phyloP scores from a whole-genome alignment of 2,888 invertebrate genomes.

The Trisateles emortualis region DNA sequence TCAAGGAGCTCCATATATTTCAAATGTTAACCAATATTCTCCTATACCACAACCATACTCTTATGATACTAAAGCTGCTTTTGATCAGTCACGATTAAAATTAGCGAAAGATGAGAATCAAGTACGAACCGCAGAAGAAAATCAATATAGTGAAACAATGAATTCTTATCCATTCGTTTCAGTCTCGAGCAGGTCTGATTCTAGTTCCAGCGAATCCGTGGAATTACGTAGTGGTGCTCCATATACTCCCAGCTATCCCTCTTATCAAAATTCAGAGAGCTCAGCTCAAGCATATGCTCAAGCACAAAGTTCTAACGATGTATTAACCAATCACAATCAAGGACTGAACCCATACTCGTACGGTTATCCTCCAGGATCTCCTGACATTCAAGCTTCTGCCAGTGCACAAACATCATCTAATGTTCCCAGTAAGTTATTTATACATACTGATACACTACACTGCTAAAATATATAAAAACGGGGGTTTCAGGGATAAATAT shows the following conservation, averaged over 20 bases:
- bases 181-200: neutral
- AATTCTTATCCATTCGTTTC: constrained; percentile 7
- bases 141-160: constrained; percentile 7
- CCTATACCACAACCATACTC: neutral
- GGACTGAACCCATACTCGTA: constrained; percentile 12
- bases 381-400: neutral
- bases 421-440: constrained; percentile 6
- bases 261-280: constrained; percentile 14
- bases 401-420: constrained; percentile 4
- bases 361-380: constrained; percentile 4
- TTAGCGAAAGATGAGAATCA: neutral
- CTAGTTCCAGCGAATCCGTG: neutral
- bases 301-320: constrained; percentile 14
- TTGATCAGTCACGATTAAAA: neutral
- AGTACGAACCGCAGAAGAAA: constrained; percentile 1
- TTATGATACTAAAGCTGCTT: neutral
- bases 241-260: constrained; percentile 10
- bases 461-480: neutral
- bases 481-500: too few relatives aligned
- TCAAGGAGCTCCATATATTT: too few relatives aligned
- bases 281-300: constrained; percentile 22
- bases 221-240: constrained; percentile 12
- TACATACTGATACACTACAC: neutral
- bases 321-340: constrained; percentile 8
- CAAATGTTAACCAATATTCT: neutral